These are phyloP conservation scores for Agrotis clavis DNA, from an alignment of 2,888 invertebrate genomes.

Conservation along the genomic window DNA sequence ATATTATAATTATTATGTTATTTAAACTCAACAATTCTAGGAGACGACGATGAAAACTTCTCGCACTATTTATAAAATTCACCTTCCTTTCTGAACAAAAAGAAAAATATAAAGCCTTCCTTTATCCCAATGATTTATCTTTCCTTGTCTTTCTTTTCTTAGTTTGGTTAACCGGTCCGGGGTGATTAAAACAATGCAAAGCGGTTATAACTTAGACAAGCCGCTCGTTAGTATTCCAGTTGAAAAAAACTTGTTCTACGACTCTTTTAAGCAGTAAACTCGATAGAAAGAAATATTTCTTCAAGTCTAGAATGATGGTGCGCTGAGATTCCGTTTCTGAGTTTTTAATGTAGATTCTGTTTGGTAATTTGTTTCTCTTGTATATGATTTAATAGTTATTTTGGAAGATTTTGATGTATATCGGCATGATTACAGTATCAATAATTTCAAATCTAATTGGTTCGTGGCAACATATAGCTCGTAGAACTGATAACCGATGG, in stretches of 20 bases:
- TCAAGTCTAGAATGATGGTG: constrained; percentile 31
- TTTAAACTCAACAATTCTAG: too few relatives aligned
- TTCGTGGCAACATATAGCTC: too few relatives aligned
- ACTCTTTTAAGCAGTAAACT: constrained; percentile 49
- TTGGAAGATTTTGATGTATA: not conserved
- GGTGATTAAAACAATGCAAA: constrained; percentile 66
- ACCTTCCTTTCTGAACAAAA: constrained; percentile 18
- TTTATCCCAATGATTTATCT: constrained; percentile 53
- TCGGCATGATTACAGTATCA: too few relatives aligned
- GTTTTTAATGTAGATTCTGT: constrained; percentile 27
- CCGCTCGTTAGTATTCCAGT: constrained; percentile 55
- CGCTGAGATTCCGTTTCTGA: constrained; percentile 16
- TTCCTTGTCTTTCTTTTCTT: constrained; percentile 37
- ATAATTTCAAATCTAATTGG: too few relatives aligned
- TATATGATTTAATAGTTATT: not conserved
- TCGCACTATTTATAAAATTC: constrained; percentile 21
- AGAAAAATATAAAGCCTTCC: constrained; percentile 18
- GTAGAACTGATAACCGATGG: too few relatives aligned
- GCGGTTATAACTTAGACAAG: constrained; percentile 61
- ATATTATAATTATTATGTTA: too few relatives aligned
- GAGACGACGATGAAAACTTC: not conserved
- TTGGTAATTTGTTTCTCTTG: constrained; percentile 12
- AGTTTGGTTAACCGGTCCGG: constrained; percentile 45
- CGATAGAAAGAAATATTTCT: constrained; percentile 50
- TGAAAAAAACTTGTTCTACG: constrained; percentile 54